These are phyloP conservation scores for Hystrix cristata DNA, from an alignment of 2,113 vertebrate genomes.

Conservation along the genomic window DNA sequence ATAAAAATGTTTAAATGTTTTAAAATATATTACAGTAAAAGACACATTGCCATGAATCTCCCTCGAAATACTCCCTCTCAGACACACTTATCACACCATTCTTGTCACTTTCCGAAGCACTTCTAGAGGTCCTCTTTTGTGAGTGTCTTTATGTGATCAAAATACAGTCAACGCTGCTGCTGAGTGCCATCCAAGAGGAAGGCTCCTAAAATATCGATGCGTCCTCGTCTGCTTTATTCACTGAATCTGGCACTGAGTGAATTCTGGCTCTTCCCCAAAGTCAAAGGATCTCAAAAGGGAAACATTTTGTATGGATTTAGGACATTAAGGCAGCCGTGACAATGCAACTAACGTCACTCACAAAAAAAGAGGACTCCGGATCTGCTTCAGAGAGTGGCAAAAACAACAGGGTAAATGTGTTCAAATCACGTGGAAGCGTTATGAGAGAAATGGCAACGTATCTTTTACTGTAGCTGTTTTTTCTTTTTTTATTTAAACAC, in stretches of 20 bases:
- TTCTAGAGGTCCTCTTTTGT: neutral
- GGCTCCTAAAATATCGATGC: neutral
- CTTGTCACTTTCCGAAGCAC: neutral
- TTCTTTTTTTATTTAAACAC: neutral
- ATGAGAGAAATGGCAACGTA: neutral
- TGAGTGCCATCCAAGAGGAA: neutral
- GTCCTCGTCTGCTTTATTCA: neutral
- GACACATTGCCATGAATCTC: neutral
- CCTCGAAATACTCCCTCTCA: neutral
- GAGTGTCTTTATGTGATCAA: neutral
- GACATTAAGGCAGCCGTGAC: neutral
- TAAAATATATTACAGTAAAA: neutral
- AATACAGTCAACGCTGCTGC: too few species aligned
- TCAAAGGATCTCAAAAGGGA: neutral
- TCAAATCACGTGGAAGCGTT: neutral
- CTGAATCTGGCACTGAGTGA: neutral
- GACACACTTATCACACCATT: neutral
- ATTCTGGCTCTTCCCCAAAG: neutral
- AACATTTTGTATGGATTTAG: neutral
- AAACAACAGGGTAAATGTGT: neutral
- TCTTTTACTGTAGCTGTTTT: neutral
- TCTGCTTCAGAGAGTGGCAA: neutral
- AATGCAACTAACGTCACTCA: neutral
- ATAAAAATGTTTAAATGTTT: neutral
- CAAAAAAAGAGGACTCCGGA: neutral